Percentiles rank a stretch among this genome's conserved stretches.
Conservation (phyloP, 2,113 vertebrate species). For the Scytalopus superciliaris region DNA sequence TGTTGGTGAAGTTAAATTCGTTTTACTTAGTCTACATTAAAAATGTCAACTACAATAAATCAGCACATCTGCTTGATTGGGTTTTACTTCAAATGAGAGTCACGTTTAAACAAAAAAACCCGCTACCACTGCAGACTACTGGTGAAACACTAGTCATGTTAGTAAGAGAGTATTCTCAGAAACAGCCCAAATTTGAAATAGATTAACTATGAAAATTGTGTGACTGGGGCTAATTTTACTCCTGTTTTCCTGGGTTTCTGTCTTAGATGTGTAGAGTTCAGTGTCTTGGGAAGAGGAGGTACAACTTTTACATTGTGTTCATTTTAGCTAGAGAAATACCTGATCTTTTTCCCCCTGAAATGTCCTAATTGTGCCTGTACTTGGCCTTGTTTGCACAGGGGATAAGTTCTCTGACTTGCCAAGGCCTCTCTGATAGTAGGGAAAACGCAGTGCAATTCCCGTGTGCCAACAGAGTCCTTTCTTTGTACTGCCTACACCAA, state of each 20-base stretch:
- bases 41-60: neutral
- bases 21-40: neutral
- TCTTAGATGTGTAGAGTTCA: neutral
- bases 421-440: neutral
- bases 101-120: neutral
- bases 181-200: neutral
- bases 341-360: neutral
- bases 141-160: neutral
- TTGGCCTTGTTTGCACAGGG: neutral
- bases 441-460: neutral
- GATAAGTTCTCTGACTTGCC: neutral
- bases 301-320: neutral
- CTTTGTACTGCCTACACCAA: neutral
- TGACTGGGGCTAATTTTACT: neutral
- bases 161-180: neutral
- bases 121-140: neutral
- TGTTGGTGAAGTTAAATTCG: neutral
- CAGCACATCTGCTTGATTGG: neutral
- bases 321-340: neutral
- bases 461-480: neutral
- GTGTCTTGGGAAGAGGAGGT: neutral
- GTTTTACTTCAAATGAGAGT: neutral
- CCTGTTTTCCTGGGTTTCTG: neutral
- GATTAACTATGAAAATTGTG: neutral
- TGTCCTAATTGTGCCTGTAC: fast-evolving